A percentile compares a stretch with the other conserved stretches of the same genome.
phyloP scores from a whole-genome alignment of 2,797 vertebrate genomes.

The Hephaestus fuliginosus region DNA sequence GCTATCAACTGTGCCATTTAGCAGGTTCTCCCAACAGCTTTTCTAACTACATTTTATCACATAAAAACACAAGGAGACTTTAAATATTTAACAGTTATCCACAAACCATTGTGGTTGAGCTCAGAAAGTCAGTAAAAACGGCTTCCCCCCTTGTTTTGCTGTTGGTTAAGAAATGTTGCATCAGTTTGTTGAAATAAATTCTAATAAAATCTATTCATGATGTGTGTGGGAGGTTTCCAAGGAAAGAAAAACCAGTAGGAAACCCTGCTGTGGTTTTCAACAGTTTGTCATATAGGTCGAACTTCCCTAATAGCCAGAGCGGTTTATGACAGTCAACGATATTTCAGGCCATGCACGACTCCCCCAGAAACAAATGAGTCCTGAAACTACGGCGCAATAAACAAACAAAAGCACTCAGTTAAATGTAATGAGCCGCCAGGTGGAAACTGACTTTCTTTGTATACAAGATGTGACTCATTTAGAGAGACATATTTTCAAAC shows the following conservation, averaged over 20 bases:
- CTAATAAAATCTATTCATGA: background rate
- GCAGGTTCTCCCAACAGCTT: too few relatives aligned
- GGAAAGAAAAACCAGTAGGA: background rate
- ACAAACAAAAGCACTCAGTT: constrained; percentile 7
- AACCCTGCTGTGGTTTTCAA: background rate
- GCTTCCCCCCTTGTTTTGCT: background rate
- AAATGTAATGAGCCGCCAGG: background rate
- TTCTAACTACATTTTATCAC: too few relatives aligned
- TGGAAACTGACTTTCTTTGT: background rate
- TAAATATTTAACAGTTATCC: background rate
- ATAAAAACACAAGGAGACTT: too few relatives aligned
- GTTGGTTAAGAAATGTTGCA: background rate
- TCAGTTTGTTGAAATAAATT: background rate
- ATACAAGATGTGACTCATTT: background rate
- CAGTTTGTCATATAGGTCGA: background rate
- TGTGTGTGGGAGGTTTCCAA: background rate
- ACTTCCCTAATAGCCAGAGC: background rate
- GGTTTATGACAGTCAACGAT: constrained; percentile 1
- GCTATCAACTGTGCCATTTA: background rate
- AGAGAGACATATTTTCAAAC: background rate
- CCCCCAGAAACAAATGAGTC: background rate
- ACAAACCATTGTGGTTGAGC: background rate
- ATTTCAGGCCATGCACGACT: background rate
- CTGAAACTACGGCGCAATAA: background rate
- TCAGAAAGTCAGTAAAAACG: background rate